phyloP scores from a whole-genome alignment of 2,888 invertebrate species.

The Troilus luridus region DNA sequence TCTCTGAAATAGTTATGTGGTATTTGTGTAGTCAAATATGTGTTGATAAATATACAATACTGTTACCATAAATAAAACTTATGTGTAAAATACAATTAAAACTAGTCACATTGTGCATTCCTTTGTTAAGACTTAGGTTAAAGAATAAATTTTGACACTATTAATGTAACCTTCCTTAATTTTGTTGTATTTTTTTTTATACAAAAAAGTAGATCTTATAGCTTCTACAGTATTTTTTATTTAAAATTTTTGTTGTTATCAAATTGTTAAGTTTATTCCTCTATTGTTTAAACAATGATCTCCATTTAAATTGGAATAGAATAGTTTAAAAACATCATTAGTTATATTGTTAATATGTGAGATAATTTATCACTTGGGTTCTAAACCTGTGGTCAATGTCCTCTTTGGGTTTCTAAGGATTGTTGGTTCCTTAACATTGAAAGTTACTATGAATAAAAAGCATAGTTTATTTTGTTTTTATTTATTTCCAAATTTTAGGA shows the following conservation, averaged over 20 bases:
- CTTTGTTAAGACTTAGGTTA: background rate
- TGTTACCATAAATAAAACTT: conserved; percentile 7
- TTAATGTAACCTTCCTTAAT: background rate
- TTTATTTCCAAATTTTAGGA: background rate
- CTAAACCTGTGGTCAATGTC: background rate
- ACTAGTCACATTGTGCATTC: conserved; percentile 6
- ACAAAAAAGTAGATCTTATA: background rate
- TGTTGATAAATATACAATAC: background rate
- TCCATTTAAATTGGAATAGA: conserved; percentile 9
- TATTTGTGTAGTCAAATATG: background rate
- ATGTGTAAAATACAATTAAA: background rate
- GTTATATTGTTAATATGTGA: background rate
- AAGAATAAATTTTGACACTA: background rate
- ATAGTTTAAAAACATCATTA: background rate
- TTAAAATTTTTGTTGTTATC: background rate
- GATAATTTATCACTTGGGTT: background rate
- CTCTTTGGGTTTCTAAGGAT: background rate
- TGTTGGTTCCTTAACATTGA: background rate
- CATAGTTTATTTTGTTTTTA: background rate
- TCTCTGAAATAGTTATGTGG: background rate
- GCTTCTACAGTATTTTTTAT: background rate
- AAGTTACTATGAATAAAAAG: background rate
- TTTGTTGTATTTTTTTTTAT: background rate
- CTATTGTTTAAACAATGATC: background rate
- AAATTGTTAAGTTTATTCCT: background rate